Evolutionary conservation across 2,797 vertebrate species (phyloP).

Genomic region (Cheirogaleus major): DNA sequence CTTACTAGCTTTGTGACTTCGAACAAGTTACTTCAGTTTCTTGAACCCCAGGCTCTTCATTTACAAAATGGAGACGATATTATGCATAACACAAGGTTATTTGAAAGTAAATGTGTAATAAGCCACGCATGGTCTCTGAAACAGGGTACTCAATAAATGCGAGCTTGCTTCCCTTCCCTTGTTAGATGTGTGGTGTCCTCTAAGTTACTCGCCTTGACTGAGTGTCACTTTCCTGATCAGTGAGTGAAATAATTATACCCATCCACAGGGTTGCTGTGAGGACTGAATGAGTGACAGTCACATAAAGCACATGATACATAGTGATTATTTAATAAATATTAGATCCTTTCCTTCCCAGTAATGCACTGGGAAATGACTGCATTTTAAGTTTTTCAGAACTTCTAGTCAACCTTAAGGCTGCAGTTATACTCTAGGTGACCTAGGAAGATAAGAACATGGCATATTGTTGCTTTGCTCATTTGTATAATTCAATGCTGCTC

Average conservation of each 20-base stretch:
- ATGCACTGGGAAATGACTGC: neutral
- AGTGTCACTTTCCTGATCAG: neutral
- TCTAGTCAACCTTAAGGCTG: neutral
- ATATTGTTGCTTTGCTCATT: neutral
- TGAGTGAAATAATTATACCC: neutral
- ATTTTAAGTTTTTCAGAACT: neutral
- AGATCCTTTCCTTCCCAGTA: neutral
- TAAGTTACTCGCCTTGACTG: neutral
- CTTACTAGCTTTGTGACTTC: neutral
- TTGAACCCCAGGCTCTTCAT: neutral
- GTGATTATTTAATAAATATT: neutral
- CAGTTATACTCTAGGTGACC: neutral
- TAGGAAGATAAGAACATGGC: no score
- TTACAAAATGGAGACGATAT: neutral
- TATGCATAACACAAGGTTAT: neutral
- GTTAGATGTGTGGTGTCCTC: neutral
- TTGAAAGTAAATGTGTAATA: neutral
- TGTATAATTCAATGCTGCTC: neutral
- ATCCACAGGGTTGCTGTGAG: neutral
- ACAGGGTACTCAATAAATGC: neutral
- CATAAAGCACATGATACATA: neutral
- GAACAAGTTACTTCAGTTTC: neutral
- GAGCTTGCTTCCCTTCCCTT: neutral
- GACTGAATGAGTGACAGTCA: neutral
- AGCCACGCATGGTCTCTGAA: neutral